Evolutionary conservation across 2,888 invertebrate species (phyloP), one percentile per base, ranked within the genome.

Genomic region (Apodemia hepburni): DNA sequence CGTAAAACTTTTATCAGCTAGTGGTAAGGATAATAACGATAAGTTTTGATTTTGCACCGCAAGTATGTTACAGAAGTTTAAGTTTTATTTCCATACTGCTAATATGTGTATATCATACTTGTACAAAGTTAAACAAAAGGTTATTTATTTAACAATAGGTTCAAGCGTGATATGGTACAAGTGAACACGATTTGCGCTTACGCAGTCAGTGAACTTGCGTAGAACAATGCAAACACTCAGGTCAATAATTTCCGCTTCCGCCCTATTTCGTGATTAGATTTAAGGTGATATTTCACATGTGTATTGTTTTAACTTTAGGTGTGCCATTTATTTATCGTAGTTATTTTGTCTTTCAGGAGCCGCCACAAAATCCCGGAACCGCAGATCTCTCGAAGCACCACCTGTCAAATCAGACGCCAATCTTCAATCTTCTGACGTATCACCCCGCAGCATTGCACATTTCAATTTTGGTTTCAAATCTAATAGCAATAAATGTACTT

Each of bases 391-490:
- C 70, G 90, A 90, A 83, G 74, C 80, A 79, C 72, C 82, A 75
- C 82, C 81, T 70, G 73, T 81, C 75, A 91, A 89, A 84, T 85
- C 85, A 85, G 91, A 89, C 80, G 84, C 75, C 74, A 78, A 81
- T 83, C 81, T 84, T 80, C 84, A 86, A 84, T 87, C 89, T 88
- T 88, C 89, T 84, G 89, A 81, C 85, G 70, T 82, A 79, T 84
- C 89, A 76, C 81, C 85, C 77, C 90, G 84, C 84, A 79, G 71
- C 81, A 80, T 81, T 77, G 76, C 80, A 74, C 84, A 82, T 76
- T 78, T 84, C 78, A 75, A 84, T 68, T 83, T 84, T 68, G 86
- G 83, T 73, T 78, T 81, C 68, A 89, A 87, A 74, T 75, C 84
- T 61, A 74, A 81, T 71, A 73, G 80, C 60, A 76, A 79, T 64